These are phyloP conservation scores for Gallinago jamesoni DNA, from an alignment of 2,113 vertebrate genomes.

Conservation along the genomic window DNA sequence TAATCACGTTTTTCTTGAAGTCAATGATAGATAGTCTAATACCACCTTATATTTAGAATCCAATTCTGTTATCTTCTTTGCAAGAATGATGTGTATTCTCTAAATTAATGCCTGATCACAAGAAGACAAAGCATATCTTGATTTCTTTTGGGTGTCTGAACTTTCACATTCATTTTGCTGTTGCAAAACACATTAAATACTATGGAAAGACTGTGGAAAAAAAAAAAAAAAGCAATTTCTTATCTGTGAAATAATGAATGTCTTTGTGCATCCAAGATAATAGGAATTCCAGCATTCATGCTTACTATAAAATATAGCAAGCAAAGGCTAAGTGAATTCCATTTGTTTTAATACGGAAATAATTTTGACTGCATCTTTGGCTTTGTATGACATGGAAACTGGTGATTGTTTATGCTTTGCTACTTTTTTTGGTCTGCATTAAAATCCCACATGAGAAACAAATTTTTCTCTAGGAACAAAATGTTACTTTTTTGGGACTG, in stretches of 20 bases:
- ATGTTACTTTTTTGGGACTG: constrained; percentile 35
- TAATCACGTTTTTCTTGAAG: not conserved
- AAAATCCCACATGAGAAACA: constrained; percentile 39
- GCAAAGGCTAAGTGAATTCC: not conserved
- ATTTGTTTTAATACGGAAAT: not conserved
- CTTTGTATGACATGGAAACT: constrained; percentile 7
- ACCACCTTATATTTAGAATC: not conserved
- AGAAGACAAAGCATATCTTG: not conserved
- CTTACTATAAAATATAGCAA: not conserved
- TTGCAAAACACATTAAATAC: not conserved
- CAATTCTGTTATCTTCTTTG: not conserved
- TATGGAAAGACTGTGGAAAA: not conserved
- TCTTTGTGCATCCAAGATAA: not conserved
- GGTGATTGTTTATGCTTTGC: constrained; percentile 13
- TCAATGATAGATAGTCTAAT: rapidly evolving
- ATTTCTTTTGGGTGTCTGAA: not conserved
- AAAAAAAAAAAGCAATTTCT: rapidly evolving
- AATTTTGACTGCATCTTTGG: not conserved
- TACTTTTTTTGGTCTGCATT: constrained; percentile 14
- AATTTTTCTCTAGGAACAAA: constrained; percentile 46
- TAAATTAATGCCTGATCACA: not conserved
- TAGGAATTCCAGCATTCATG: not conserved
- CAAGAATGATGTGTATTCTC: not conserved
- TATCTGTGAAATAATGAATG: not conserved
- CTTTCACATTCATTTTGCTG: not conserved